phyloP scores from a whole-genome alignment of 2,113 vertebrate genomes.

The Callorhinus ursinus region DNA sequence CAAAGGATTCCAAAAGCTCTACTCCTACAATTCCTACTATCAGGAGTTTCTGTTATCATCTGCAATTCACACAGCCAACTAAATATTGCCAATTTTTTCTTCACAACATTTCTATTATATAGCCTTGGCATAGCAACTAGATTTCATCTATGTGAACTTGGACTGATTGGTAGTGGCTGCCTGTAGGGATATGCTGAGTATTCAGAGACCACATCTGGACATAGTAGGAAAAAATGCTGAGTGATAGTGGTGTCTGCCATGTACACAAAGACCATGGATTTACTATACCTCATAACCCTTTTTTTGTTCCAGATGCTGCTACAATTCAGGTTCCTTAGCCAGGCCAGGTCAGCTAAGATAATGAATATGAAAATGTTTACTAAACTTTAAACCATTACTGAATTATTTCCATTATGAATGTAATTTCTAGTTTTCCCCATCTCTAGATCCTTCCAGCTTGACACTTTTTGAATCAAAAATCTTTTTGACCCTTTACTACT shows the following conservation, averaged over 20 bases:
- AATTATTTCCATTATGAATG: not conserved
- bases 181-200: not conserved
- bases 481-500: not conserved
- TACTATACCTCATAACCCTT: not conserved
- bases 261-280: not conserved
- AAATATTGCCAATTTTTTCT: not conserved
- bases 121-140: not conserved
- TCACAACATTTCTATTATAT: conserved; percentile 22
- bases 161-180: not conserved
- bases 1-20: not conserved
- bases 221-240: not conserved
- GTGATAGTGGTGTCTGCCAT: not conserved
- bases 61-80: not conserved
- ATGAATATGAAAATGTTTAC: not conserved
- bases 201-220: not conserved
- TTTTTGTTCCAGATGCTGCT: not conserved
- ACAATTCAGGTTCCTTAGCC: conserved; percentile 2
- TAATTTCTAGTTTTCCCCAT: conserved; percentile 14
- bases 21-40: not conserved
- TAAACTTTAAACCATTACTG: not conserved
- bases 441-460: not conserved
- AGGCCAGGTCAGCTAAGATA: not conserved
- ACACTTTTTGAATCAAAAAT: conserved; percentile 32
- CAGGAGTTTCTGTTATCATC: not conserved
- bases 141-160: not conserved